Percentiles rank a stretch among this genome's conserved stretches.
Evolutionary conservation across 1,140 invertebrate species (phyloP).

Genomic region (Trichonephila inaurata): DNA sequence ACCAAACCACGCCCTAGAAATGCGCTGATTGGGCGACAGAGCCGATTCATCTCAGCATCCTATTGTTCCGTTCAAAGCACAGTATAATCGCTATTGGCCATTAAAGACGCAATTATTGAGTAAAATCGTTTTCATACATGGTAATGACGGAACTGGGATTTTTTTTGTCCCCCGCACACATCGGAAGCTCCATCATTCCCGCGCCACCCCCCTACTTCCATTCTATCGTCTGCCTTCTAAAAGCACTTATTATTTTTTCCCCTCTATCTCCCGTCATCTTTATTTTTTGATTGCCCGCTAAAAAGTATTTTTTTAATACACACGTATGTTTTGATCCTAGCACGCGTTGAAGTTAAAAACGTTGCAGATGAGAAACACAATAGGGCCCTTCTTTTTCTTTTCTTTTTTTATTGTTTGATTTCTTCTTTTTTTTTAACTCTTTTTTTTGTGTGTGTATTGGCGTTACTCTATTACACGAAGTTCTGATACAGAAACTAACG

Average conservation of each 20-base stretch:
- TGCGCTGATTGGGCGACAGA: conserved; percentile 54
- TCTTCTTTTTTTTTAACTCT: conserved; percentile 30
- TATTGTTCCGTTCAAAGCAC: conserved; percentile 72
- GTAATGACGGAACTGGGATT: conserved; percentile 68
- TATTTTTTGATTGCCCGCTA: conserved; percentile 47
- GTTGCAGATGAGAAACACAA: conserved; percentile 52
- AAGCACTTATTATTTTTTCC: conserved; percentile 51
- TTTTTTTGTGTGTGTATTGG: conserved; percentile 33
- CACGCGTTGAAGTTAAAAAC: conserved; percentile 64
- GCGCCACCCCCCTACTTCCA: conserved; percentile 4
- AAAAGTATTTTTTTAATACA: conserved; percentile 34
- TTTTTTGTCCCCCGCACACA: conserved; percentile 33
- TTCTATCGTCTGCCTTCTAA: conserved; percentile 51
- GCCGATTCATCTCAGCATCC: conserved; percentile 72
- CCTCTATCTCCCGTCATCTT: conserved; percentile 21
- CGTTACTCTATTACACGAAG: conserved; percentile 56
- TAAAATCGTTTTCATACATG: conserved; percentile 76
- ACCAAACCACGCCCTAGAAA: conserved; percentile 57
- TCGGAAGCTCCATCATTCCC: conserved; percentile 50
- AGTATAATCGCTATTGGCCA: conserved; percentile 76
- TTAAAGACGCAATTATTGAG: conserved; percentile 76
- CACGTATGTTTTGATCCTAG: conserved; percentile 55
- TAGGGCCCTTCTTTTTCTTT: neutral
- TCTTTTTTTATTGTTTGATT: conserved; percentile 36
- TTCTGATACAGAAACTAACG: conserved; percentile 73